A percentile compares a stretch with the other conserved stretches of the same genome.
Evolutionary conservation across 2,113 vertebrate species (phyloP).

Genomic region (Poicephalus meyeri): DNA sequence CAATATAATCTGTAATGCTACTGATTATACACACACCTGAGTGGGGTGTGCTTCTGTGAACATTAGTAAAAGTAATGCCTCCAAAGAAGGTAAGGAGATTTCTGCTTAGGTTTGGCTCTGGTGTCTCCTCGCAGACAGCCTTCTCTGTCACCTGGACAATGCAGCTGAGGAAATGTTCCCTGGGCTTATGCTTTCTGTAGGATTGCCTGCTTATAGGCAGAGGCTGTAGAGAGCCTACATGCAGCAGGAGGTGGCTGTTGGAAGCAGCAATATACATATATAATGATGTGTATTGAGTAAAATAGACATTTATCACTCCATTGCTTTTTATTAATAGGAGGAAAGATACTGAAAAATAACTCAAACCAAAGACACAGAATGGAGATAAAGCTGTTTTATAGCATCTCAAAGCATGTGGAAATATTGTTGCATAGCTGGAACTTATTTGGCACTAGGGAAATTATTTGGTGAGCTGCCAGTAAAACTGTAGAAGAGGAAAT

Average conservation of each 20-base stretch:
- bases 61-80: neutral
- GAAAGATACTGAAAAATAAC: constrained; percentile 51
- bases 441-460: constrained; percentile 49
- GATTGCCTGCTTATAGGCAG: neutral
- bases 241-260: neutral
- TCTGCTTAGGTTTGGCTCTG: neutral
- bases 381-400: constrained; percentile 53
- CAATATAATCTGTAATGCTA: neutral
- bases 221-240: neutral
- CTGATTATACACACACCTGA: neutral
- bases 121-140: neutral
- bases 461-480: constrained; percentile 21
- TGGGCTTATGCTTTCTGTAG: neutral
- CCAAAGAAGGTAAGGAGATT: neutral
- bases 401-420: constrained; percentile 45
- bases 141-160: neutral
- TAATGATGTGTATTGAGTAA: neutral
- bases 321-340: constrained; percentile 62
- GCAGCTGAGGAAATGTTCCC: neutral
- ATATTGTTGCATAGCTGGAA: constrained; percentile 33
- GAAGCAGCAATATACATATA: neutral
- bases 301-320: constrained; percentile 52
- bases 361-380: constrained; percentile 35
- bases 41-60: neutral
- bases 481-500: constrained; percentile 15